These are phyloP conservation scores for Griposia aprilina DNA, from an alignment of 2,888 invertebrate genomes.

Conservation along the genomic window DNA sequence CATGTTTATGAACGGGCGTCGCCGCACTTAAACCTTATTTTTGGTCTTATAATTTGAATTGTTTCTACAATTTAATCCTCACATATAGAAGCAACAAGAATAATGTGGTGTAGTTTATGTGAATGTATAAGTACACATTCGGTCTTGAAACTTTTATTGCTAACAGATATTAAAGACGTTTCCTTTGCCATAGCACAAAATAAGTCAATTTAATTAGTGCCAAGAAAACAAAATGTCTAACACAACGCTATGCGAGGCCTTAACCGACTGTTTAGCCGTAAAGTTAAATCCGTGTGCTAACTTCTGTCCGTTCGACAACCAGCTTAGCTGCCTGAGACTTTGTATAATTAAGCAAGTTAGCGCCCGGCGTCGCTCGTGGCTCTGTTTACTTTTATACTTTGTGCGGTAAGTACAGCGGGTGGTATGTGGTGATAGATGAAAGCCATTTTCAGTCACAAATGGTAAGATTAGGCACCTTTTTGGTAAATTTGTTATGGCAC, in stretches of 20 bases:
- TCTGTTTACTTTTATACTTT: constrained; percentile 53
- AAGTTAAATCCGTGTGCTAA: constrained; percentile 60
- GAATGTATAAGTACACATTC: neutral
- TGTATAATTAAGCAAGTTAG: constrained; percentile 52
- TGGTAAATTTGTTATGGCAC: neutral
- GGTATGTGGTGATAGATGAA: constrained; percentile 27
- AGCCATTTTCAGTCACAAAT: neutral
- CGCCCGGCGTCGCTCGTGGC: constrained; percentile 26
- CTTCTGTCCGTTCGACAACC: constrained; percentile 62
- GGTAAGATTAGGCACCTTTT: neutral
- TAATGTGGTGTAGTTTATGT: neutral
- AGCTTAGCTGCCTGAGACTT: constrained; percentile 53
- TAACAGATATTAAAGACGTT: neutral
- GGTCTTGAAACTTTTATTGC: neutral
- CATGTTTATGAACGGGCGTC: no score
- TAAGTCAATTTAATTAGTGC: neutral
- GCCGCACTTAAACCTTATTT: no score
- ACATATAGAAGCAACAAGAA: no score
- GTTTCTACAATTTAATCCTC: no score
- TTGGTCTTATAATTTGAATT: no score
- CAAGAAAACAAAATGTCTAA: neutral
- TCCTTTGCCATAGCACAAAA: neutral
- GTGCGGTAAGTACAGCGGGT: constrained; percentile 11
- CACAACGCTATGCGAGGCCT: neutral
- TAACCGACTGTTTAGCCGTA: constrained; percentile 23